phyloP scores from a whole-genome alignment of 2,797 vertebrate species.

The Hozukius guyotensis region DNA sequence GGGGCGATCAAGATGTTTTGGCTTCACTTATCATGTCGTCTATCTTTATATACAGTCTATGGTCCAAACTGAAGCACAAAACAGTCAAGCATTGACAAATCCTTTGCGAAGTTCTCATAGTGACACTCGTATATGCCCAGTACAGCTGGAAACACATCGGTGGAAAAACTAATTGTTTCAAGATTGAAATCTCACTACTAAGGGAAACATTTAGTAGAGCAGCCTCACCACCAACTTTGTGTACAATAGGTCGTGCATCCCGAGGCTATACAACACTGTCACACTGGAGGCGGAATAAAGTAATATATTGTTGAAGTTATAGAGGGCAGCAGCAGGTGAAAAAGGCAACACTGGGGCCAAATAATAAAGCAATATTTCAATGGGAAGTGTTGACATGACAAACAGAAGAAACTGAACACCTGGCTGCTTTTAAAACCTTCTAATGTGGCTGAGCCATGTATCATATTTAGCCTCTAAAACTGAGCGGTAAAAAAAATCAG shows the following conservation, averaged over 20 bases:
- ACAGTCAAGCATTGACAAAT: not conserved
- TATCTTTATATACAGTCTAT: too few relatives aligned
- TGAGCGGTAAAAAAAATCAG: not conserved
- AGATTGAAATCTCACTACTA: not conserved
- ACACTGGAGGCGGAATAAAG: slow-evolving; percentile 2
- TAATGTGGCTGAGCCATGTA: not conserved
- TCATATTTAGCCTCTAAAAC: not conserved
- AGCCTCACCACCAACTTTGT: not conserved
- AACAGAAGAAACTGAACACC: not conserved
- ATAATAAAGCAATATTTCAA: slow-evolving; percentile 32
- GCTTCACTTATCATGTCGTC: too few relatives aligned
- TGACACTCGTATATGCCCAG: not conserved
- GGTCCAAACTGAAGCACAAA: not conserved
- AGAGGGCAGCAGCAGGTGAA: slow-evolving; percentile 2
- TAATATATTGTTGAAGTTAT: not conserved
- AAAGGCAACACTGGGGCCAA: not conserved
- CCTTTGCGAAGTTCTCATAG: not conserved
- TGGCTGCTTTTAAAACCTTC: slow-evolving; percentile 8
- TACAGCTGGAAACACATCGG: not conserved
- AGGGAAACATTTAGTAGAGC: not conserved
- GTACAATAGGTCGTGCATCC: not conserved
- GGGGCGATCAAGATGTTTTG: too few relatives aligned
- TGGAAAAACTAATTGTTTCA: not conserved
- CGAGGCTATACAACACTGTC: slow-evolving; percentile 11
- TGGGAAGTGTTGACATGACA: slow-evolving; percentile 2